Evolutionary conservation across 2,888 invertebrate species (phyloP).

Genomic region (Morpho achilles): DNA sequence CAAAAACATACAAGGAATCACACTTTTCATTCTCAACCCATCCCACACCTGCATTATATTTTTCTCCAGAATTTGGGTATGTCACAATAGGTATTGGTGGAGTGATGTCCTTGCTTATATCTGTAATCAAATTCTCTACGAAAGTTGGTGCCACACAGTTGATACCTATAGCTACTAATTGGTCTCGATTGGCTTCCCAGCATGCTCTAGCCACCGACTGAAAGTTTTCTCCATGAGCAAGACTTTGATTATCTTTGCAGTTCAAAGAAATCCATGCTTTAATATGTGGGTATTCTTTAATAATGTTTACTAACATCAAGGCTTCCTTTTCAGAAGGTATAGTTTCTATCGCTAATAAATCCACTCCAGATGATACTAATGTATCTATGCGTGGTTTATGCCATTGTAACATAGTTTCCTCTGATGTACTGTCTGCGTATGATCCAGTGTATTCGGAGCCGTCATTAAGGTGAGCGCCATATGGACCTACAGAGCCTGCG

Average conservation of each 20-base stretch:
- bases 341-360: slow-evolving; percentile 94
- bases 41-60: slow-evolving; percentile 80
- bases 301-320: slow-evolving; percentile 85
- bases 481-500: slow-evolving; percentile 94
- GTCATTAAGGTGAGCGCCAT: slow-evolving; percentile 92
- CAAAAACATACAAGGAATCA: slow-evolving; percentile 82
- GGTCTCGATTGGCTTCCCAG: slow-evolving; percentile 81
- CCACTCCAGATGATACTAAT: slow-evolving; percentile 87
- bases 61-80: slow-evolving; percentile 95
- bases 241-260: slow-evolving; percentile 80
- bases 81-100: slow-evolving; percentile 85
- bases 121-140: slow-evolving; percentile 49
- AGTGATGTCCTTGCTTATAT: slow-evolving; percentile 41
- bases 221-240: slow-evolving; percentile 89
- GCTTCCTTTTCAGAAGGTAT: slow-evolving; percentile 92
- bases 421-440: slow-evolving; percentile 82
- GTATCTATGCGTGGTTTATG: slow-evolving; percentile 89
- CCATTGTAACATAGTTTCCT: slow-evolving; percentile 85
- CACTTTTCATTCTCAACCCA: slow-evolving; percentile 84
- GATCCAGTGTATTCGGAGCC: slow-evolving; percentile 94
- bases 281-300: slow-evolving; percentile 86
- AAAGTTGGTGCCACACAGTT: slow-evolving; percentile 85
- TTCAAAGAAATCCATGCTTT: slow-evolving; percentile 95
- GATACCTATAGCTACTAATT: slow-evolving; percentile 89
- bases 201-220: slow-evolving; percentile 82